Evolutionary conservation across 2,113 vertebrate genomes (phyloP).

Genomic region (Uria aalge): DNA sequence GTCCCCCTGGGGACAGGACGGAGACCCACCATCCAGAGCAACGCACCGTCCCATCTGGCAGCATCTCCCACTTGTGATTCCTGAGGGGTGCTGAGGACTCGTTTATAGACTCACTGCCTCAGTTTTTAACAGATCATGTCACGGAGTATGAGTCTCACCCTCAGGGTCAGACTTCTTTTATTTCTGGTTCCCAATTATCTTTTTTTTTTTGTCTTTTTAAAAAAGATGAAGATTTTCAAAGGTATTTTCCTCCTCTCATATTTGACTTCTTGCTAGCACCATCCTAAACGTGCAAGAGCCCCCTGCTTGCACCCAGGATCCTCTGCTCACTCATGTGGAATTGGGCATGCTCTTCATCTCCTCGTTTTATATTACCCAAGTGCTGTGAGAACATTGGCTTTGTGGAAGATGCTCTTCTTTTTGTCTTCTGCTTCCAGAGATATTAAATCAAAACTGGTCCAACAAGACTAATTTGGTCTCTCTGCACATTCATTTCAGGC

Average conservation of each 20-base stretch:
- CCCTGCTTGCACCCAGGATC: background rate
- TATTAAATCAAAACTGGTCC: background rate
- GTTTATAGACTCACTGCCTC: background rate
- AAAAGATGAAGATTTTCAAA: background rate
- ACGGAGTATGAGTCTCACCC: background rate
- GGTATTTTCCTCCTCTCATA: background rate
- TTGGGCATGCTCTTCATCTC: background rate
- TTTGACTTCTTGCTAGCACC: background rate
- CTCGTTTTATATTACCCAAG: accelerated
- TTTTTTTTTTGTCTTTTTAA: background rate
- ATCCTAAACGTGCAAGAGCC: background rate
- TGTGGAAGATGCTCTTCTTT: background rate
- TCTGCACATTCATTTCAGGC: conserved; percentile 3
- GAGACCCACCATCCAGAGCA: background rate
- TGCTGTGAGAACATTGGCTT: background rate
- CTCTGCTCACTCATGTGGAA: background rate
- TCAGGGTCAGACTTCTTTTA: background rate
- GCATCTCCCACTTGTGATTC: background rate
- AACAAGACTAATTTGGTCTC: conserved; percentile 37
- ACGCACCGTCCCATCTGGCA: background rate
- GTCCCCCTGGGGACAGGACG: background rate
- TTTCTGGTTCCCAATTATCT: background rate
- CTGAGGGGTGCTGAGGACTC: background rate
- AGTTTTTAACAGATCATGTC: background rate
- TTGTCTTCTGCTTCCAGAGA: background rate